Evolutionary conservation across 2,797 vertebrate species (phyloP).

Genomic region (Luscinia luscinia): DNA sequence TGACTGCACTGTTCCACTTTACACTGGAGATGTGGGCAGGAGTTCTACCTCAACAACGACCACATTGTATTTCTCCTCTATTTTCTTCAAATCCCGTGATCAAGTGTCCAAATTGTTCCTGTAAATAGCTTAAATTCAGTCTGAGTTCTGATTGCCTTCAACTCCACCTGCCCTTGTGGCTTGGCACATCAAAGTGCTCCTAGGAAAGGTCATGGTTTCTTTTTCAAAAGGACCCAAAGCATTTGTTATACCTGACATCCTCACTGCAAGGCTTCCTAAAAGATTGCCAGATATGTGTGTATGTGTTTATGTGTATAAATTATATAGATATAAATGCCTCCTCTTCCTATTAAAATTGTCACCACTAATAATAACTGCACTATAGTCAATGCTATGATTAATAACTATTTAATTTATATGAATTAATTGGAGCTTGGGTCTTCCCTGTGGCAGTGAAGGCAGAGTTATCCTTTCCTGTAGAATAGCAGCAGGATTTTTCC

Average conservation of each 20-base stretch:
- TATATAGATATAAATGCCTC: background rate
- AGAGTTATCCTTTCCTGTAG: background rate
- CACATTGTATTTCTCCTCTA: background rate
- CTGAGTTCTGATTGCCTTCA: background rate
- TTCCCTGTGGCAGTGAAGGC: background rate
- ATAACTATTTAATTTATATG: background rate
- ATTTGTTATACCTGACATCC: background rate
- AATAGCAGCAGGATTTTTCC: background rate
- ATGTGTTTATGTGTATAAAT: accelerated
- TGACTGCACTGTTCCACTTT: background rate
- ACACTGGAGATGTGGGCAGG: background rate
- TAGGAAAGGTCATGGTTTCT: background rate
- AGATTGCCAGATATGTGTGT: background rate
- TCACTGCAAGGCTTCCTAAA: background rate
- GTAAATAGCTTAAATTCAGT: background rate
- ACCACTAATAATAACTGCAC: background rate
- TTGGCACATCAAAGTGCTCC: background rate
- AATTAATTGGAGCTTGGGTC: background rate
- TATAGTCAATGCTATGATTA: background rate
- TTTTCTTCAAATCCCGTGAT: background rate
- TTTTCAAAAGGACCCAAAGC: background rate
- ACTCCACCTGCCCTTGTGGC: background rate
- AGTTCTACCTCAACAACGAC: background rate
- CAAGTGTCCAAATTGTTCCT: background rate
- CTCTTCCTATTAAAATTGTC: background rate